Evolutionary conservation across 2,888 invertebrate species (phyloP), one percentile per base, ranked within the genome.

Genomic region (Idaea straminata): DNA sequence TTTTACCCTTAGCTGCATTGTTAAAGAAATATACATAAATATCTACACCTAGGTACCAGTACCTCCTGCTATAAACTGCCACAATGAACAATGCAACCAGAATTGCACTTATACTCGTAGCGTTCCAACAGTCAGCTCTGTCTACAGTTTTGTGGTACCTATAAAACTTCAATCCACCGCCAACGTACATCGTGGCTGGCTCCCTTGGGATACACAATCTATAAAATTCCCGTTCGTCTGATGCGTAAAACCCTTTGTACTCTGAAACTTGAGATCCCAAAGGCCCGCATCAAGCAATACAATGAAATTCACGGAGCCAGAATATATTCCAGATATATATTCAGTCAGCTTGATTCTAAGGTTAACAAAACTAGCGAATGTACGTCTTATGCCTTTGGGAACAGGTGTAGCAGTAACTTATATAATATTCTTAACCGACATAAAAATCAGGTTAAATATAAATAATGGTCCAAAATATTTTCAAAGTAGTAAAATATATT

Each of bases 241-340:
- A 82, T 83, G 77, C 73, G 77, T 76, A 71, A 81, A 77, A 80
- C 76, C 82, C 78, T 83, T 83, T 83, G 78, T 82, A 74, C 77
- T 80, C 75, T 70, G 73, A 76, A 76, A 77, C 74, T 76, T 69
- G 66, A 59, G 66, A 67, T 81, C 83, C 80, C 83, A 65, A 63
- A 74, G 77, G 79, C 63, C 72, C 74, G 74, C 74, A 77, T 79
- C 78, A 77, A 75, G 73, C 72, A 72, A 75, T 71, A 77, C 79
- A 77, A 79, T 77, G 72, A 77, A 80, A 79, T 80, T 80, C 76
- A 72, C 74, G 71, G 74, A 73, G 71, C 72, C 70, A 71, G 75
- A 76, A 78, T 79, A 76, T 77, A 78, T 81, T 79, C 68, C 61
- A 69, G 70, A 71, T 59, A 72, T 71, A 72, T 71, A 72, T 73